Evolutionary conservation across 2,888 invertebrate species (phyloP), one percentile per base, ranked within the genome.

Genomic region (Eurytoma californica): DNA sequence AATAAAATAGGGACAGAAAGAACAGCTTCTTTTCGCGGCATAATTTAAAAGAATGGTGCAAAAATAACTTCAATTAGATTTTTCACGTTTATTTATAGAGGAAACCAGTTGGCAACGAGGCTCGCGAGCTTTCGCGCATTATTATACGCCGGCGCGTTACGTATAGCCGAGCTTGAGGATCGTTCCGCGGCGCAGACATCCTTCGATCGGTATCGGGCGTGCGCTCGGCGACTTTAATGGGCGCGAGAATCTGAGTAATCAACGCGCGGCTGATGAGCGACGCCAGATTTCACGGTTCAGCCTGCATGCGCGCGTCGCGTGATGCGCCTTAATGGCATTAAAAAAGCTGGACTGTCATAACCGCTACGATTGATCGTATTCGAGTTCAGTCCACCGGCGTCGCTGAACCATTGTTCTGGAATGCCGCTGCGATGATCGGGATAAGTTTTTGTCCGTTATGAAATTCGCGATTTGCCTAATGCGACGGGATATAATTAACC

Each of bases 171-270:
- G n/a, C 47, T 49, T 66, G 18, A 51, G 14, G 39, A 58, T 24
- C 58, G 2, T 20, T 14, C 1, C 16, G 4, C 16, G 55, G 16
- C 49, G 16, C 49, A 51, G 51, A 24, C 30, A 69, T 69, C 69
- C 69, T 58, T 58, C 57, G 61, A 72, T 72, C 63, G 72, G 13
- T 60, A 60, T 72, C 60, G 28, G 24, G 28, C 24, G 7, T 12
- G 14, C 3, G 16, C 57, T 49, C 30, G 28, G 66, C 18, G 73
- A 73, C 66, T 73, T 73, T 57, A 73, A 76, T 39, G 68, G 61
- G 39, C 68, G 39, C 61, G 68, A 61, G 55, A 76, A 69, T 9
- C 39, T 76, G 76, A 69, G 61, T 76, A 76, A 76, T 55, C 55
- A 55, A 3, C 14, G 16, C 16, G 24, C 39, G 47, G 16, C n/a